phyloP scores from a whole-genome alignment of 2,797 vertebrate species.

The Eulemur rubriventer region DNA sequence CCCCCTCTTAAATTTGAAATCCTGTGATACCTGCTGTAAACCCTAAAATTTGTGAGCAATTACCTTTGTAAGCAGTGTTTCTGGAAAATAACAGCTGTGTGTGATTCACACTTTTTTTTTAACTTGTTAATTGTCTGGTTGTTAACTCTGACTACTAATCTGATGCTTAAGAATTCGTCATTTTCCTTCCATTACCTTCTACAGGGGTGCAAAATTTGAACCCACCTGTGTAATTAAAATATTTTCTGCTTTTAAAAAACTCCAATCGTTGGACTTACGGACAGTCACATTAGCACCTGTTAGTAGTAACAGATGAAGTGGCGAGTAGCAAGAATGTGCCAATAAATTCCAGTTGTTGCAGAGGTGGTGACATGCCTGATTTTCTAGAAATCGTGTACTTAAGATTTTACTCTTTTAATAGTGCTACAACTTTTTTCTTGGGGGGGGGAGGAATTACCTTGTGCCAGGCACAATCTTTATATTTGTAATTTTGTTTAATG shows the following conservation, averaged over 20 bases:
- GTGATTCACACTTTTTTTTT: conserved; percentile 72
- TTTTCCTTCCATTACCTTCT: conserved; percentile 31
- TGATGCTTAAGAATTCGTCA: conserved; percentile 14
- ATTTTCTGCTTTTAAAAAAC: conserved; percentile 23
- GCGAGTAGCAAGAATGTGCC: neutral
- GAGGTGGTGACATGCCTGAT: neutral
- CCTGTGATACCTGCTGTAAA: conserved; percentile 75
- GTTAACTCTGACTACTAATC: conserved; percentile 73
- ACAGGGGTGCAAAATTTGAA: conserved; percentile 30
- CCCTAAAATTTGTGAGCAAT: conserved; percentile 78
- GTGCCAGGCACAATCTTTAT: too few relatives aligned
- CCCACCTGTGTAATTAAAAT: conserved; percentile 50
- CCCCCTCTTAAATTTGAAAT: conserved; percentile 69
- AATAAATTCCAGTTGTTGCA: neutral
- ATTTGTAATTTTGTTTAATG: too few relatives aligned
- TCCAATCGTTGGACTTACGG: neutral
- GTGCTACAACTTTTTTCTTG: neutral
- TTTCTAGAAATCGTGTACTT: conserved; percentile 10
- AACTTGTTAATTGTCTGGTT: conserved; percentile 80
- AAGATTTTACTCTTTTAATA: neutral
- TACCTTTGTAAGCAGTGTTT: conserved; percentile 78
- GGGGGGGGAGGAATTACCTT: too few relatives aligned
- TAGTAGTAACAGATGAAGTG: neutral
- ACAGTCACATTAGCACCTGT: neutral
- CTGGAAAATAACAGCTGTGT: conserved; percentile 78